Percentiles rank a stretch among this genome's conserved stretches.
These are phyloP conservation scores for Camptogramma bilineatum DNA, from an alignment of 2,888 invertebrate genomes.

Conservation along the genomic window DNA sequence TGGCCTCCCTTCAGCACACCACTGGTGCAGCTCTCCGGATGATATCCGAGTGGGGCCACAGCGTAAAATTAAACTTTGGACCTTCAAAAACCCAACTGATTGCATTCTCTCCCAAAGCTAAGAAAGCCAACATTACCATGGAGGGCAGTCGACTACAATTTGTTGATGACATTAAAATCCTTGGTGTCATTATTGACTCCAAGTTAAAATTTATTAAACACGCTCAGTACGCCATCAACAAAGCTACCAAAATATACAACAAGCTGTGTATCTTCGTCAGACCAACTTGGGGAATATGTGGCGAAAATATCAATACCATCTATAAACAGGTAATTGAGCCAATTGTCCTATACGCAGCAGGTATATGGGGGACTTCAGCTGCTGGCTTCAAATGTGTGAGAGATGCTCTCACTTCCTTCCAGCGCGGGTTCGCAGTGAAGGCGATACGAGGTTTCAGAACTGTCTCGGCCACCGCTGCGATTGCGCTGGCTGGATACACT, in stretches of 20 bases:
- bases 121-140: neutral
- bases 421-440: neutral
- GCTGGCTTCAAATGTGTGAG: neutral
- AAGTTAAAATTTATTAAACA: neutral
- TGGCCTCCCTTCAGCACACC: neutral
- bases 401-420: neutral
- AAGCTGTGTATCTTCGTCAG: neutral
- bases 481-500: neutral
- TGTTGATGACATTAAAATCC: neutral
- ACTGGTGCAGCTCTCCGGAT: neutral
- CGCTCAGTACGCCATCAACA: neutral
- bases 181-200: neutral
- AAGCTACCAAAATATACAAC: neutral
- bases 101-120: neutral
- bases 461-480: neutral
- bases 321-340: neutral
- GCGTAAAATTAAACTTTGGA: neutral
- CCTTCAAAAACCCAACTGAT: neutral
- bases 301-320: neutral
- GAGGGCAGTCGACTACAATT: neutral
- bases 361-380: neutral
- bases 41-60: neutral
- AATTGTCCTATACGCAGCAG: neutral
- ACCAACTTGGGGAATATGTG: neutral
- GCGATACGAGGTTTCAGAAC: neutral